Percentiles rank a stretch among this genome's conserved stretches.
phyloP scores from a whole-genome alignment of 2,797 vertebrate genomes.

The Paratrypauchen microcephalus region DNA sequence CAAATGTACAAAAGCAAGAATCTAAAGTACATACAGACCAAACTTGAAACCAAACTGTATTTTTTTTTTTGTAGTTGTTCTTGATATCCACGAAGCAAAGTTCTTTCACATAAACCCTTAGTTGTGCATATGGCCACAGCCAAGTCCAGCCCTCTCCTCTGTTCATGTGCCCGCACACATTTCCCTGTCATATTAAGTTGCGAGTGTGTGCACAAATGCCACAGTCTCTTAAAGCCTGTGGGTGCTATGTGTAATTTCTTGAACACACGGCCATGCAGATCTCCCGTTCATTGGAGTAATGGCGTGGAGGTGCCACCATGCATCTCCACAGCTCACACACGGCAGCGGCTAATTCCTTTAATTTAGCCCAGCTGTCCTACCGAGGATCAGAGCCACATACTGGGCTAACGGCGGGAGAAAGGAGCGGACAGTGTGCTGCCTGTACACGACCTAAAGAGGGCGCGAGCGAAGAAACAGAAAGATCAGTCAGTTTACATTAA shows the following conservation, averaged over 20 bases:
- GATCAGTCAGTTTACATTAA: background rate
- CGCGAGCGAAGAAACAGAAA: slow-evolving; percentile 42
- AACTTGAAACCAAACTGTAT: background rate
- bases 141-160: background rate
- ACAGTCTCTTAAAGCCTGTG: slow-evolving; percentile 59
- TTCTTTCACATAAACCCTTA: background rate
- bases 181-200: slow-evolving; percentile 64
- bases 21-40: background rate
- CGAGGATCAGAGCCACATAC: slow-evolving; percentile 26
- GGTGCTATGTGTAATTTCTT: slow-evolving; percentile 78
- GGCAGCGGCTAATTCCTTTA: slow-evolving; percentile 75
- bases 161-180: slow-evolving; percentile 34
- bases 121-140: background rate
- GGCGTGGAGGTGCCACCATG: slow-evolving; percentile 66
- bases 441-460: slow-evolving; percentile 57
- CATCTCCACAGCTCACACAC: slow-evolving; percentile 59
- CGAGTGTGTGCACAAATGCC: slow-evolving; percentile 68
- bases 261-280: slow-evolving; percentile 70
- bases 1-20: too few relatives aligned
- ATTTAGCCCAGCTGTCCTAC: slow-evolving; percentile 65
- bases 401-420: slow-evolving; percentile 37
- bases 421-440: slow-evolving; percentile 47
- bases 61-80: background rate
- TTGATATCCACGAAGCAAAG: background rate
- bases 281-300: slow-evolving; percentile 69